Base-by-base conservation (phyloP, 2,888 invertebrate species). In the Scaptomyza polygonia region DNA sequence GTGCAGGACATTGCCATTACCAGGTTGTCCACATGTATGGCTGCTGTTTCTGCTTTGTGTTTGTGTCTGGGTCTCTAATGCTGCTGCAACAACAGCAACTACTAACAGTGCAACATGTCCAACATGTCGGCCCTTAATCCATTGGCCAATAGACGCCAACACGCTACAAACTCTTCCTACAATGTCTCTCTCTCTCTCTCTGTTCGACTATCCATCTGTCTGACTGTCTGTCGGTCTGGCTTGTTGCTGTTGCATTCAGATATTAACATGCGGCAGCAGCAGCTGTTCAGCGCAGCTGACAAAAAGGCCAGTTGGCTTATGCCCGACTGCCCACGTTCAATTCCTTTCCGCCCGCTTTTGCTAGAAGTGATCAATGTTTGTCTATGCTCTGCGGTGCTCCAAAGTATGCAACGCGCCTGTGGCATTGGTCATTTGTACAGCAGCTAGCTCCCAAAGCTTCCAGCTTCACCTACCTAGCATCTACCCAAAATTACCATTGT, bases 321-420 rank as follows among this genome's bases (percentile, higher is more conserved):
- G 59, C 16, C 16, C 47, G 54, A 61, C 54, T 47, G 40, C 47
- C 56, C 6, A 30, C n/a, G n/a, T 11, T 9, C 32, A 5, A 6
- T 0, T 6, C n/a, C 11, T n/a, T 7, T 21, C 12, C 11, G 6
- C 30, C 43, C 16, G 29, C 27, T 16, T 30, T 39, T 14, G 43
- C 67, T 63, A 67, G 66, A 87, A 84, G 83, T 84, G 87, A 84
- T 87, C 83, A 84, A 84, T 84, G 83, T 87, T 84, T 84, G 87
- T 73, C 83, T 87, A 79, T 87, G 86, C 79, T 74, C 59, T 70
- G 83, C 73, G 77, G 70, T 72, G 66, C 64, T 67, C 79, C 71
- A 78, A 55, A 68, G 67, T 73, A 57, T 77, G 77, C 77, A 71
- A 52, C 63, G 67, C 72, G 61, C 63, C 73, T 43, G 65, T 66